Base-by-base conservation (phyloP, 2,113 vertebrate species). In the Erythrolamprus reginae region DNA sequence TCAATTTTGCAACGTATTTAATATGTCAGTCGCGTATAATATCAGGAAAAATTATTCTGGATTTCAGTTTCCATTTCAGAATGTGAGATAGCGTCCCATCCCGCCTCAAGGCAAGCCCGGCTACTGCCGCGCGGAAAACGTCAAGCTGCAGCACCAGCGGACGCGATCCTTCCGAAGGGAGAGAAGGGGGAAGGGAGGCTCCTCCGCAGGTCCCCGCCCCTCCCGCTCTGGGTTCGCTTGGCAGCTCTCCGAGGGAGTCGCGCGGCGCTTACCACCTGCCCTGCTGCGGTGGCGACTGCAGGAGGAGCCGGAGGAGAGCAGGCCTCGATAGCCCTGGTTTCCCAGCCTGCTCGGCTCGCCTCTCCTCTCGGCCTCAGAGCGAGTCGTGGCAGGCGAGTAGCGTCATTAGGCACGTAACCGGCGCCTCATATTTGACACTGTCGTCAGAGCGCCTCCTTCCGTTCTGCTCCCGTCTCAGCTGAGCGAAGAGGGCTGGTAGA, bases 351-450 rank as follows among this genome's bases (percentile, higher is more conserved):
- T 93, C 93, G 92, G 90, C 93, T 93, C 85, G 77, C 84, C 91
- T 91, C 93, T 85, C 88, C 94, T 12, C 48, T 10, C 4, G 19
- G 21, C 52, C 55, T 28, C 91, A 94, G 93, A 92, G 95, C 95
- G 93, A 96, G 95, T 96, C 96, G 96, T 96, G 96, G 96, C 95
- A 96, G 96, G 95, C 96, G 94, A 94, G 95, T 95, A 28, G 85
- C 90, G 83, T 47, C 90, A 55, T 42, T 93, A 92, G 92, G 93
- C 95, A 93, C 95, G 95, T 95, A 96, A 94, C 94, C 95, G 94
- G 95, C 95, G 96, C 96, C 96, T 95, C 65, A 94, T 95, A 92
- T 94, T 95, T 95, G 95, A 95, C 96, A 95, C 94, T 92, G 95
- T 93, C 94, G 94, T 93, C 93, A 61, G 93, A 61, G 90, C 94